These are phyloP conservation scores for Hipposideros larvatus DNA, from an alignment of 2,797 vertebrate genomes.

Conservation along the genomic window DNA sequence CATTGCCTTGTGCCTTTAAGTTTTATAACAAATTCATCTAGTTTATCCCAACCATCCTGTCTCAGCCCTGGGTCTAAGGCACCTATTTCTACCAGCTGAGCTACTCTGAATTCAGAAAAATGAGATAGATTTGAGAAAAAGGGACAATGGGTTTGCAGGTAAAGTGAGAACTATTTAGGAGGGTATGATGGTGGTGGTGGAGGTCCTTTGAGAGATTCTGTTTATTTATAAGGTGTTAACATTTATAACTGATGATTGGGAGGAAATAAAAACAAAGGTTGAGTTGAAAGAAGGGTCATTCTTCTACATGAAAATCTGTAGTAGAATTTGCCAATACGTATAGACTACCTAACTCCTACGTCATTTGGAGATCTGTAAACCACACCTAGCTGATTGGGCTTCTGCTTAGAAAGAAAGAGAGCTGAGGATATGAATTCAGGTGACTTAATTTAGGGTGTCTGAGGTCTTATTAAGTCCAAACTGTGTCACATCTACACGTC, in stretches of 20 bases:
- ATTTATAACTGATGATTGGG: neutral
- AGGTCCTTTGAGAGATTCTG: neutral
- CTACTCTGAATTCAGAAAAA: neutral
- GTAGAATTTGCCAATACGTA: neutral
- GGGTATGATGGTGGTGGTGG: neutral
- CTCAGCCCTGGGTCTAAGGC: neutral
- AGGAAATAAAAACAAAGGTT: neutral
- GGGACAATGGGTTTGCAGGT: neutral
- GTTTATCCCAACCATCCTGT: slow-evolving; percentile 23
- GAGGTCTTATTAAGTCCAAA: neutral
- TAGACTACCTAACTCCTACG: neutral
- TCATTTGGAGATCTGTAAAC: neutral
- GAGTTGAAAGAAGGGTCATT: neutral
- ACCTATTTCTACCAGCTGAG: neutral
- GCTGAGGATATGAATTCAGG: neutral
- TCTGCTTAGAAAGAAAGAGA: neutral
- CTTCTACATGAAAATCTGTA: neutral
- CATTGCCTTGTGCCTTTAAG: neutral
- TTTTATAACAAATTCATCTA: neutral
- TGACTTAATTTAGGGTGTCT: neutral
- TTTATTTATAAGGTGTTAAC: neutral
- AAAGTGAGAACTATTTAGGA: neutral
- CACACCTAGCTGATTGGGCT: neutral
- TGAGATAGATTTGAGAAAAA: neutral
- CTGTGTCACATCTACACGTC: neutral